phyloP scores from a whole-genome alignment of 2,888 invertebrate species.

The Silvanus unidentatus region DNA sequence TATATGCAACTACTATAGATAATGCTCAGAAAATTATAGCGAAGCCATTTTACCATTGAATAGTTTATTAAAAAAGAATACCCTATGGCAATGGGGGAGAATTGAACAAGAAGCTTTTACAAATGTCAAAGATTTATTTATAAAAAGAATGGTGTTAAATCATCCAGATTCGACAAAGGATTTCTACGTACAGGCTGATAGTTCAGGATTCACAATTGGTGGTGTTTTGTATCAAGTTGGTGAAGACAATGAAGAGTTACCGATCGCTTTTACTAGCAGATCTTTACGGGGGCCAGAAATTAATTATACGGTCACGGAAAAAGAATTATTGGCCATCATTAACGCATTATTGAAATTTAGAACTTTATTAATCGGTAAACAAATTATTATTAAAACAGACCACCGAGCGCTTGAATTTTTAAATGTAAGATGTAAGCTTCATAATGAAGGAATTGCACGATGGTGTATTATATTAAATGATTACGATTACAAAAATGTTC shows the following conservation, averaged over 20 bases:
- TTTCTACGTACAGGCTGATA: slow-evolving; percentile 9
- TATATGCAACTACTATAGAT: slow-evolving; percentile 10
- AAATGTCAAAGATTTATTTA: slow-evolving; percentile 6
- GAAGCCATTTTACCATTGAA: too few species aligned
- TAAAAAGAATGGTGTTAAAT: slow-evolving; percentile 7
- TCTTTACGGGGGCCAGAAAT: background rate
- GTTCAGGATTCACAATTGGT: slow-evolving; percentile 1
- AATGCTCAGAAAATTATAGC: too few species aligned
- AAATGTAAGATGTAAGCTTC: slow-evolving; percentile 5
- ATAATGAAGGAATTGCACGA: slow-evolving; percentile 1
- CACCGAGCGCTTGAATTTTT: slow-evolving; percentile 10
- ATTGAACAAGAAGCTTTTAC: slow-evolving; percentile 9
- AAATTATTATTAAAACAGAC: slow-evolving; percentile 14
- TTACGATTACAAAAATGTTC: slow-evolving; percentile 5
- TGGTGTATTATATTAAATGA: slow-evolving; percentile 6
- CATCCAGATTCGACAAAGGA: slow-evolving; percentile 6
- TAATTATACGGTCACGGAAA: slow-evolving; percentile 1
- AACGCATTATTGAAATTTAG: background rate
- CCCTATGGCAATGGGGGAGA: slow-evolving; percentile 8
- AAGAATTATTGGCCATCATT: slow-evolving; percentile 1
- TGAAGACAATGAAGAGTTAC: slow-evolving; percentile 4
- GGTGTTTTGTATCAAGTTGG: slow-evolving; percentile 9
- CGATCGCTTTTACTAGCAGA: slow-evolving; percentile 6
- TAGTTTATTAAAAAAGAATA: slow-evolving; percentile 11
- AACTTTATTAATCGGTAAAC: too few species aligned